phyloP scores from a whole-genome alignment of 2,797 vertebrate species.

The Sylvia borin region DNA sequence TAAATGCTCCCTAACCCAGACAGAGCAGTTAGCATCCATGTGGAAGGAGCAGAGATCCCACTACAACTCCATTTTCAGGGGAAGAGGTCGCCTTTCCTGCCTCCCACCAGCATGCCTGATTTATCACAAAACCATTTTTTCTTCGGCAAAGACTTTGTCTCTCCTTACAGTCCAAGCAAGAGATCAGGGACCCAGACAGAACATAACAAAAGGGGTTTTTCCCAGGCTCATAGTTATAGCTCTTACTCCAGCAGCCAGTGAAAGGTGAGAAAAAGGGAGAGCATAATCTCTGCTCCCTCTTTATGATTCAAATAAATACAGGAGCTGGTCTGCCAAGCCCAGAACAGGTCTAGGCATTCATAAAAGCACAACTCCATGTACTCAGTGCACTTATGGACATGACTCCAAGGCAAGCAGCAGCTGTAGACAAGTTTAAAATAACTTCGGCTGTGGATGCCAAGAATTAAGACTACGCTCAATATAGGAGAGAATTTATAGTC shows the following conservation, averaged over 20 bases:
- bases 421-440: conserved; percentile 60
- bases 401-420: conserved; percentile 24
- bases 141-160: not conserved
- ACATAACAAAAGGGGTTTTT: not conserved
- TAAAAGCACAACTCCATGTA: not conserved
- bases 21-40: not conserved
- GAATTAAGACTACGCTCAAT: conserved; percentile 24
- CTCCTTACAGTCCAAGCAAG: not conserved
- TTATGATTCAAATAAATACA: not conserved
- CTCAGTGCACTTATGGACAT: not conserved
- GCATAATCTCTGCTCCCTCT: not conserved
- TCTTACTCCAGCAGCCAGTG: not conserved
- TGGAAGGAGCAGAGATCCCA: not conserved
- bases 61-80: not conserved
- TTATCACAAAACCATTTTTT: not conserved
- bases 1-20: not conserved
- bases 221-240: not conserved
- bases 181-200: not conserved
- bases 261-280: not conserved
- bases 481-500: conserved; percentile 24
- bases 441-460: conserved; percentile 25
- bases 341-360: not conserved
- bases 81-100: not conserved
- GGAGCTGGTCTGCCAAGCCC: not conserved
- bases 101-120: not conserved